Percentiles rank a stretch among this genome's conserved stretches.
Conservation (phyloP, 2,888 invertebrate species). For the Thymelicus sylvestris region DNA sequence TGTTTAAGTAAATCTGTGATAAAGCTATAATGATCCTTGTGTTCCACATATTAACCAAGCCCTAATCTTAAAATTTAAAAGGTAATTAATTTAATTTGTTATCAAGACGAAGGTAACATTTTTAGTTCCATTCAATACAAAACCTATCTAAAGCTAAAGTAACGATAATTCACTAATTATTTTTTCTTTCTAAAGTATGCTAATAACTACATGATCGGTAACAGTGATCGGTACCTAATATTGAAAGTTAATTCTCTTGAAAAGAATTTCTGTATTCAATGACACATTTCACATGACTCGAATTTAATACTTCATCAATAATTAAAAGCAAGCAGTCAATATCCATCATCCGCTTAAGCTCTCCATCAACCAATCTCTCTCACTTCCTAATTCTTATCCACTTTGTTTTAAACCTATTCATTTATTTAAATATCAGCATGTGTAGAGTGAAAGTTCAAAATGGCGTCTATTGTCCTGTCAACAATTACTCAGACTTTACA, state of each 20-base stretch:
- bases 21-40: too few species aligned
- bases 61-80: too few species aligned
- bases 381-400: constrained; percentile 5
- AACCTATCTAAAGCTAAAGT: too few species aligned
- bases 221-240: too few species aligned
- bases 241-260: too few species aligned
- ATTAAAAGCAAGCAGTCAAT: not conserved
- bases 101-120: too few species aligned
- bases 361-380: not conserved
- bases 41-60: too few species aligned
- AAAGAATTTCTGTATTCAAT: not conserved
- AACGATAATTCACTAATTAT: too few species aligned
- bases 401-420: constrained; percentile 14
- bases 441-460: constrained; percentile 45
- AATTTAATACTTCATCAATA: not conserved
- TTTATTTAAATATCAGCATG: constrained; percentile 5
- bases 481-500: constrained; percentile 46
- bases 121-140: too few species aligned
- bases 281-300: not conserved
- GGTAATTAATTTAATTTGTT: too few species aligned
- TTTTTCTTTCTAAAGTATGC: too few species aligned
- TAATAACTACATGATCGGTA: too few species aligned
- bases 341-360: not conserved
- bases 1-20: not conserved
- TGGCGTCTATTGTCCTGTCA: constrained; percentile 46